These are phyloP conservation scores for Copidosoma aretas DNA, from an alignment of 2,888 invertebrate genomes.

Conservation along the genomic window DNA sequence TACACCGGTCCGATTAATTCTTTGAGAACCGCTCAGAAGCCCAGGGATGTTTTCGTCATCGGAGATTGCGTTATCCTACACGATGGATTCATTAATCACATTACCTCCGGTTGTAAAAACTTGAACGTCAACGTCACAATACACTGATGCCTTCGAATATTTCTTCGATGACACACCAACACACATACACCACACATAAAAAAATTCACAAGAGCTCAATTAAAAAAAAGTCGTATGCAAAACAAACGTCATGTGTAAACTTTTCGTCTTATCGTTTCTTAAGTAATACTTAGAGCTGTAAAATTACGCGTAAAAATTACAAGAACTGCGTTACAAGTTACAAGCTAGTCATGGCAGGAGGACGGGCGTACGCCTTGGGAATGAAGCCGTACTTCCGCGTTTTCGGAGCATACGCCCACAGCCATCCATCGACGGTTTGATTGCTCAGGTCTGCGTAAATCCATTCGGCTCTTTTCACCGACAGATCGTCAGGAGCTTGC, in stretches of 20 bases:
- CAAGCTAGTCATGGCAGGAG: constrained; percentile 89
- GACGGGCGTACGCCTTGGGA: constrained; percentile 91
- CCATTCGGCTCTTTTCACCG: constrained; percentile 91
- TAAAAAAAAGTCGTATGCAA: too few relatives aligned
- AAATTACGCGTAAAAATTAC: too few relatives aligned
- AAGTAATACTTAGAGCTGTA: too few relatives aligned
- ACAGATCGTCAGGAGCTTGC: constrained; percentile 91
- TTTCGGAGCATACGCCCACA: constrained; percentile 94
- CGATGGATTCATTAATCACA: constrained; percentile 55
- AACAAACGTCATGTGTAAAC: neutral
- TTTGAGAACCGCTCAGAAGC: constrained; percentile 55
- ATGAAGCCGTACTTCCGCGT: constrained; percentile 93
- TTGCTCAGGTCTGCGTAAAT: constrained; percentile 92
- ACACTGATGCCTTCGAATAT: constrained; percentile 49
- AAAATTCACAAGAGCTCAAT: neutral
- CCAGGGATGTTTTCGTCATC: constrained; percentile 53
- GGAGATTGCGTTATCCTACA: constrained; percentile 58
- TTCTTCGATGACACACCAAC: neutral
- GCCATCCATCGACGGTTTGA: constrained; percentile 93
- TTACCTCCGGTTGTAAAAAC: constrained; percentile 52
- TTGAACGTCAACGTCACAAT: constrained; percentile 56
- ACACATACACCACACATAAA: neutral
- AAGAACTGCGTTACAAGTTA: constrained; percentile 64
- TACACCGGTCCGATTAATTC: constrained; percentile 59
- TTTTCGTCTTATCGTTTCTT: too few relatives aligned